A percentile compares a stretch with the other conserved stretches of the same genome.
Evolutionary conservation across 2,888 invertebrate genomes (phyloP).

Genomic region (Cheiracanthium punctorium): DNA sequence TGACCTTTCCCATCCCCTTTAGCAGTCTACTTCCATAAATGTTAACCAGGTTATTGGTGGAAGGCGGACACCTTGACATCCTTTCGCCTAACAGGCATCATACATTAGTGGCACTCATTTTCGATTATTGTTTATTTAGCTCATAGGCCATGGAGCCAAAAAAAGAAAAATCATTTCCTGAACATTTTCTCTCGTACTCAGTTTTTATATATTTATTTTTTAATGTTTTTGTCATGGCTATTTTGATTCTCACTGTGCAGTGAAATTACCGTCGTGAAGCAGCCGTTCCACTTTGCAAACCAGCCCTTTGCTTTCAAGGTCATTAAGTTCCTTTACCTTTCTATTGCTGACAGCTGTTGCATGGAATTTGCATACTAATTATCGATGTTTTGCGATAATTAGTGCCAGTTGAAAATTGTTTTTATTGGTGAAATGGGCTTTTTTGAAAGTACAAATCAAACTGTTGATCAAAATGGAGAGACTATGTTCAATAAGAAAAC

Average conservation of each 20-base stretch:
- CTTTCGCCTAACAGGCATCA: constrained; percentile 14
- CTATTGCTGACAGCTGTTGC: constrained; percentile 7
- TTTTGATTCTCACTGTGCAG: constrained; percentile 47
- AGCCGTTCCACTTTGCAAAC: constrained; percentile 59
- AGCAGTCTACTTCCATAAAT: background rate
- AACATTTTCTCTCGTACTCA: background rate
- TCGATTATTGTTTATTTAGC: constrained; percentile 48
- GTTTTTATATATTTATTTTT: constrained; percentile 15
- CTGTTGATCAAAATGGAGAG: too few species aligned
- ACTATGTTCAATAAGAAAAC: too few species aligned
- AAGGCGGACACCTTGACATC: constrained; percentile 64
- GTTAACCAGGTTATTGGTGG: constrained; percentile 40
- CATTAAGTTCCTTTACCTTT: constrained; percentile 63
- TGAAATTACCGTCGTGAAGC: constrained; percentile 55
- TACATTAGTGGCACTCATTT: constrained; percentile 21
- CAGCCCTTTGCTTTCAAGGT: constrained; percentile 60
- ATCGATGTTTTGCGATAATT: too few species aligned
- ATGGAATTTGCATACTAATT: background rate
- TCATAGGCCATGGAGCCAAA: constrained; percentile 52
- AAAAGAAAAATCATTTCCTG: constrained; percentile 46
- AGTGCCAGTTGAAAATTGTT: too few species aligned
- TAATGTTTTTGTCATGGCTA: constrained; percentile 40
- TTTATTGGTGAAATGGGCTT: too few species aligned
- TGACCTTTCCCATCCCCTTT: background rate
- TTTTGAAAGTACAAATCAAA: too few species aligned